Conservation (phyloP, 1,140 invertebrate species). For the Samia ricini region DNA sequence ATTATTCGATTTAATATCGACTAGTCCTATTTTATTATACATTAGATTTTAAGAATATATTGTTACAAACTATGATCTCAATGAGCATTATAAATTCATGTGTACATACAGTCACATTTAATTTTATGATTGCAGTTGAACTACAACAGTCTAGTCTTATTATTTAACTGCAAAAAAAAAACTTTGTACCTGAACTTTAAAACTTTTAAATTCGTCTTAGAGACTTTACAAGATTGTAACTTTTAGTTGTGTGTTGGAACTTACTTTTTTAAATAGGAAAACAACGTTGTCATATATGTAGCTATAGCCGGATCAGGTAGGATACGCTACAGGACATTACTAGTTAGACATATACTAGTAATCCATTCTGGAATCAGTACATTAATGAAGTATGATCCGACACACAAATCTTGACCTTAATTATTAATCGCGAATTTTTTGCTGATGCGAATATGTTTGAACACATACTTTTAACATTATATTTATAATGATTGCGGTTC, state of each 20-base stretch:
- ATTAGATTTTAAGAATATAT: neutral
- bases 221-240: neutral
- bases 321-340: no score
- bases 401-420: neutral
- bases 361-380: neutral
- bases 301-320: no score
- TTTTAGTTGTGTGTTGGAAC: neutral
- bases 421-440: neutral
- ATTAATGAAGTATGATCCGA: neutral
- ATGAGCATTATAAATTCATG: neutral
- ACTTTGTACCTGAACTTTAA: neutral
- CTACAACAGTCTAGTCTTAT: neutral
- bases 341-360: no score
- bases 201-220: neutral
- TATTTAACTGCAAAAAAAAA: neutral
- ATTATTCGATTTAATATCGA: neutral
- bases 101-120: neutral
- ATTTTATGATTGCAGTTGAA: neutral
- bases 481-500: neutral
- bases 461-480: no score
- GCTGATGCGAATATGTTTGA: neutral
- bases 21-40: neutral
- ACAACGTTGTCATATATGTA: no score
- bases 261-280: neutral
- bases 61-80: neutral